phyloP scores from a whole-genome alignment of 2,888 invertebrate genomes.

The Anodontia alba region DNA sequence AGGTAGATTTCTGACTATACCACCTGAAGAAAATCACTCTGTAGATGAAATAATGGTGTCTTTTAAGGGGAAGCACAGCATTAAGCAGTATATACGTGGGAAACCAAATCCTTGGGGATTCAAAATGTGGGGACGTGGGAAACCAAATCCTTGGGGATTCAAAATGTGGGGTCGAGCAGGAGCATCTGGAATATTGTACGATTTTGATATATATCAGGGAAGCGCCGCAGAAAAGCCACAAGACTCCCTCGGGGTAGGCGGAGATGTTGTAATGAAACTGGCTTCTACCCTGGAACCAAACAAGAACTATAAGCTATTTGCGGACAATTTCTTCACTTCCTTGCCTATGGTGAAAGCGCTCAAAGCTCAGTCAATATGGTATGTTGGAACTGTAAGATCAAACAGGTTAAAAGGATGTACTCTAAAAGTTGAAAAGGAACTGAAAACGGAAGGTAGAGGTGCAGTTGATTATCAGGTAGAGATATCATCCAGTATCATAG shows the following conservation, averaged over 20 bases:
- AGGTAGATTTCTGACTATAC: slow-evolving; percentile 28
- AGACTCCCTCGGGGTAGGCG: slow-evolving; percentile 38
- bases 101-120: slow-evolving; percentile 46
- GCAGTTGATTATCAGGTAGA: slow-evolving; percentile 45
- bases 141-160: slow-evolving; percentile 47
- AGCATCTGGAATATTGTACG: slow-evolving; percentile 49
- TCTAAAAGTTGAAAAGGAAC: slow-evolving; percentile 50
- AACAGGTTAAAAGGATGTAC: slow-evolving; percentile 43
- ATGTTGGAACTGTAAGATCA: slow-evolving; percentile 43
- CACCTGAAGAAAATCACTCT: slow-evolving; percentile 34
- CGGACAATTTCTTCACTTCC: slow-evolving; percentile 29
- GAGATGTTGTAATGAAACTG: slow-evolving; percentile 36
- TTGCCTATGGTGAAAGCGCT: slow-evolving; percentile 29
- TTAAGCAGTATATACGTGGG: slow-evolving; percentile 43
- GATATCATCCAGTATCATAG: slow-evolving; percentile 31
- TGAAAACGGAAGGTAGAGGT: slow-evolving; percentile 50
- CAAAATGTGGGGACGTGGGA: no score
- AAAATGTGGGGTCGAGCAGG: slow-evolving; percentile 58
- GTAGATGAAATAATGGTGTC: slow-evolving; percentile 47
- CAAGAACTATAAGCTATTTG: slow-evolving; percentile 47
- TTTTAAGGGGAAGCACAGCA: slow-evolving; percentile 8
- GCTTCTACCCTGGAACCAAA: slow-evolving; percentile 4
- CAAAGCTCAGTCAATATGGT: slow-evolving; percentile 26
- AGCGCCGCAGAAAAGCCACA: slow-evolving; percentile 1
- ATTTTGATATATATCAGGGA: slow-evolving; percentile 51